Base-by-base conservation (phyloP, 2,797 vertebrate genomes). In the Lithobates sylvaticus region DNA sequence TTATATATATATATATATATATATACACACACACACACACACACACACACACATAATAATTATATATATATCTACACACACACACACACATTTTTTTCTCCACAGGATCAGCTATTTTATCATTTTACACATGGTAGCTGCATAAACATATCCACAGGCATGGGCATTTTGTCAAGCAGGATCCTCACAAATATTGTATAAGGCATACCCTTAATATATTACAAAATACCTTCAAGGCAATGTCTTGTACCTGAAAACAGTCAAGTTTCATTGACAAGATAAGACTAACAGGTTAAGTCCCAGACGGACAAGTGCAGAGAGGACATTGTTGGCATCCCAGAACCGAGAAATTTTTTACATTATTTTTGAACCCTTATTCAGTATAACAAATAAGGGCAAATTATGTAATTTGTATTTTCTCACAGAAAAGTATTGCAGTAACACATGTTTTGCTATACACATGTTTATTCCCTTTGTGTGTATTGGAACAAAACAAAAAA, bases 181-280 rank as follows among this genome's bases (percentile, higher is more conserved):
- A 27, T 47, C 21, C 10, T 29, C 3, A 61, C n/a, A 80, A 77
- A 15, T 36, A 69, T 68, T 69, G 39, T 16, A 69, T 26, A 69
- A 69, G 23, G 64, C 78, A 80, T n/a, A 47, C 13, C n/a, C 65
- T 18, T 80, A 80, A 80, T 54, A 47, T 47, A 70, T 47, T 69
- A 69, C 21, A 26, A 69, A 61, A 47, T 80, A 80, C 64, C 78
- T 80, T 67, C 42, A 29, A 80, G 78, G 78, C 78, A 80, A 50
- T 3, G 16, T 80, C 67, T 47, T 50, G 39, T 80, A 44, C 42
- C 65, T 13, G 78, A 80, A 80, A 80, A 54, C 58, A 39, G 54
- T 78, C 61, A 42, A 15, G 58, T 65, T 78, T 34, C 39, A 61
- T 65, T 69, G 36, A 27, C n/a, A 12, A 69, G 39, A 15, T 39